Percentiles rank a stretch among this genome's conserved stretches.
Evolutionary conservation across 2,797 vertebrate species (phyloP).

Genomic region (Emydoidea blandingii): DNA sequence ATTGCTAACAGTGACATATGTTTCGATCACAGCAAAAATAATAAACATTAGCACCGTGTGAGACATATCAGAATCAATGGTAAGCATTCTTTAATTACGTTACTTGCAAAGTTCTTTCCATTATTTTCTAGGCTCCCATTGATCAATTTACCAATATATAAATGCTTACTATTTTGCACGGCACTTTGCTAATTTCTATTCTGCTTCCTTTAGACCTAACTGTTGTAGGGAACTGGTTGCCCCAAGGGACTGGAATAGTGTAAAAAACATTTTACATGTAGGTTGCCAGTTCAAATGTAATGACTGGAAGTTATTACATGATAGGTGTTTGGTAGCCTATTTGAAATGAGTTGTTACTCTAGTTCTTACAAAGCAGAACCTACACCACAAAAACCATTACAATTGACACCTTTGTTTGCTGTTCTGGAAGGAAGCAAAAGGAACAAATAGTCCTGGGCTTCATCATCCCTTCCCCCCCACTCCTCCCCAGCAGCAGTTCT

Average conservation of each 20-base stretch:
- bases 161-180: neutral
- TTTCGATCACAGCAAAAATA: conserved; percentile 60
- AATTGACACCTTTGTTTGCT: neutral
- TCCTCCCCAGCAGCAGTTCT: neutral
- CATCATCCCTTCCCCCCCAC: neutral
- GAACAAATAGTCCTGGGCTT: neutral
- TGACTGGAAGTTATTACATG: conserved; percentile 28
- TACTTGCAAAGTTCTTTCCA: conserved; percentile 11
- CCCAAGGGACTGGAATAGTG: neutral
- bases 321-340: conserved; percentile 2
- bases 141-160: neutral
- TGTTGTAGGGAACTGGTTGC: neutral
- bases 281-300: conserved; percentile 52
- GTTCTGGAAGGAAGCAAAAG: neutral
- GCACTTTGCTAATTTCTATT: conserved; percentile 12
- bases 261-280: conserved; percentile 43
- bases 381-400: conserved; percentile 35
- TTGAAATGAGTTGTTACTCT: neutral
- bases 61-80: neutral
- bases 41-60: conserved; percentile 13
- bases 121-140: neutral
- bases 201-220: neutral
- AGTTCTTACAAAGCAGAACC: conserved; percentile 12
- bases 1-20: conserved; percentile 12
- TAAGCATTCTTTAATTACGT: conserved; percentile 31